Percentiles rank a stretch among this genome's conserved stretches.
phyloP scores from a whole-genome alignment of 35 echinoderm and acorn worm species.

The Amphiura filiformis region DNA sequence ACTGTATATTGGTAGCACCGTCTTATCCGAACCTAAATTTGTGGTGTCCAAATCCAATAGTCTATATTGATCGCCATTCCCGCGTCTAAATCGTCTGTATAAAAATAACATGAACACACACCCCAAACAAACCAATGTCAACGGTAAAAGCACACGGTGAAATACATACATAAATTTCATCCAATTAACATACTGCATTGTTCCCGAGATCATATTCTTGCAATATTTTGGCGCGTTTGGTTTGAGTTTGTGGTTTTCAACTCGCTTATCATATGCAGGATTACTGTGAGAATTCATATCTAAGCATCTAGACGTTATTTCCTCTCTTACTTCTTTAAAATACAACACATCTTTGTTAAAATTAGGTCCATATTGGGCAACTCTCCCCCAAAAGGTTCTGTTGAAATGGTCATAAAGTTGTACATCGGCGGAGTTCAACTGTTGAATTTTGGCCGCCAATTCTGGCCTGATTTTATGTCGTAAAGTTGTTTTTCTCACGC shows the following conservation, averaged over 20 bases:
- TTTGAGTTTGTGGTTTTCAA: background rate
- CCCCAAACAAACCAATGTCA: too few species aligned
- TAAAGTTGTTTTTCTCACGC: slow-evolving; percentile 43
- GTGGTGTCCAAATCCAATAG: too few species aligned
- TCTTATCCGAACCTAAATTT: too few species aligned
- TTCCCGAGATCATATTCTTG: background rate
- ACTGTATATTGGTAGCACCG: too few species aligned
- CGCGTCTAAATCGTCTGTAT: too few species aligned
- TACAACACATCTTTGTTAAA: background rate
- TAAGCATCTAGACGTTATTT: background rate
- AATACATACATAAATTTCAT: background rate
- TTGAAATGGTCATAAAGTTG: slow-evolving; percentile 86
- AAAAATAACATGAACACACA: too few species aligned
- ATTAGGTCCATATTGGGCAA: slow-evolving; percentile 47
- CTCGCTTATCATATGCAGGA: background rate
- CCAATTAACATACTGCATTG: background rate
- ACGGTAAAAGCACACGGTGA: background rate
- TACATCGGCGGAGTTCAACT: slow-evolving; percentile 81
- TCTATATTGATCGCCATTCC: too few species aligned
- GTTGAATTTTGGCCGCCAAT: slow-evolving; percentile 14
- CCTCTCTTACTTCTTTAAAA: background rate
- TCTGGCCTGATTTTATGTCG: slow-evolving; percentile 14
- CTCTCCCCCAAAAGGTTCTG: slow-evolving; percentile 76
- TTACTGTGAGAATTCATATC: background rate
- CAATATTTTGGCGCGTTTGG: background rate